Evolutionary conservation across 1,140 invertebrate species (phyloP).

Genomic region (Leptonema lineaticorne): DNA sequence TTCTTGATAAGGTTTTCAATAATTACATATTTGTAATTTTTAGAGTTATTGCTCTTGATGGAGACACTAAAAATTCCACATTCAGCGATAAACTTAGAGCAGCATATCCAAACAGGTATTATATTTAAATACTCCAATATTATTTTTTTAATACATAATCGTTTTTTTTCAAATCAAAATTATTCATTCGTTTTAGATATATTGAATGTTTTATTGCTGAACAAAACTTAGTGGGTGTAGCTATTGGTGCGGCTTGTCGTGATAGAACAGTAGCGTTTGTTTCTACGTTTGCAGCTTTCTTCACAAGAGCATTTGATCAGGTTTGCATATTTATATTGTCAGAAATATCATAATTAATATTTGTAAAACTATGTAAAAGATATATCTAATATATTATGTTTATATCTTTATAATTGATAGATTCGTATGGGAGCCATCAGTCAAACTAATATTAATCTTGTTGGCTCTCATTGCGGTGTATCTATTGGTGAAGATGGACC

Average conservation of each 20-base stretch:
- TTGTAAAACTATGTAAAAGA: too few species aligned
- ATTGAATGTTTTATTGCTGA: conserved; percentile 99
- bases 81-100: conserved; percentile 91
- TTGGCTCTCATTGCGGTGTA: conserved; percentile 92
- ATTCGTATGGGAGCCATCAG: conserved; percentile 99
- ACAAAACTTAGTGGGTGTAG: conserved; percentile 96
- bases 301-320: conserved; percentile 95
- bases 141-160: conserved; percentile 15
- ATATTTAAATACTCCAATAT: too few species aligned
- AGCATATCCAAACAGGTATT: conserved; percentile 62
- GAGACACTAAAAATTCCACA: conserved; percentile 98
- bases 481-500: conserved; percentile 97
- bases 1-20: too few species aligned
- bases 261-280: conserved; percentile 88
- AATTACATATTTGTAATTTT: conserved; percentile 13
- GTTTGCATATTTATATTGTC: conserved; percentile 48
- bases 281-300: conserved; percentile 97
- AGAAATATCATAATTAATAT: neutral
- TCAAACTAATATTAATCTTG: conserved; percentile 96
- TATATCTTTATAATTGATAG: conserved; percentile 59
- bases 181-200: conserved; percentile 64
- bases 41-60: conserved; percentile 89
- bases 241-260: conserved; percentile 88
- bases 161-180: too few species aligned
- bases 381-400: neutral